Percentiles rank a stretch among this genome's conserved stretches.
Evolutionary conservation across 2,888 invertebrate species (phyloP).

Genomic region (Limnephilus rhombicus): DNA sequence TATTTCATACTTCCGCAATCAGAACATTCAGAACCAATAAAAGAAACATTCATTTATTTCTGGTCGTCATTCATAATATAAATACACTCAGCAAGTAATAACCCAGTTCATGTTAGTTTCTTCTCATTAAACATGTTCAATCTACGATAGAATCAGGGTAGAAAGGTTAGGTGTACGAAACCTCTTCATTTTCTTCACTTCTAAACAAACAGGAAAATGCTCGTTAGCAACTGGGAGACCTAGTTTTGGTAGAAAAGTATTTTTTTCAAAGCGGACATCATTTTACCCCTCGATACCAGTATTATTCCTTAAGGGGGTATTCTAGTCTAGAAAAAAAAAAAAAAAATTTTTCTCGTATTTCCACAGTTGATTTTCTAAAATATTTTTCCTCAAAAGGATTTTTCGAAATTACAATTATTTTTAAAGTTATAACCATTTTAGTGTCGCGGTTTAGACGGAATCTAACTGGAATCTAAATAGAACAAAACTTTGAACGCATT

Average conservation of each 20-base stretch:
- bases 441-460: too few relatives aligned
- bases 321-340: too few relatives aligned
- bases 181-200: background rate
- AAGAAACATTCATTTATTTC: background rate
- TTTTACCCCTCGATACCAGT: too few relatives aligned
- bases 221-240: background rate
- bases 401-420: too few relatives aligned
- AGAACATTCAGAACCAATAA: background rate
- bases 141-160: background rate
- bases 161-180: background rate
- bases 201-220: background rate
- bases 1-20: background rate
- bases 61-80: background rate
- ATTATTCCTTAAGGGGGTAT: too few relatives aligned
- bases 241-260: background rate
- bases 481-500: too few relatives aligned
- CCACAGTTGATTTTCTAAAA: too few relatives aligned
- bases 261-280: background rate
- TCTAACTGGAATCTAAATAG: too few relatives aligned
- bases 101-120: background rate
- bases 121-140: background rate
- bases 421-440: too few relatives aligned
- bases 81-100: background rate
- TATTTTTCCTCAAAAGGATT: too few relatives aligned
- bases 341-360: too few relatives aligned